phyloP scores from a whole-genome alignment of 2,888 invertebrate species.

The Cactoblastis cactorum region DNA sequence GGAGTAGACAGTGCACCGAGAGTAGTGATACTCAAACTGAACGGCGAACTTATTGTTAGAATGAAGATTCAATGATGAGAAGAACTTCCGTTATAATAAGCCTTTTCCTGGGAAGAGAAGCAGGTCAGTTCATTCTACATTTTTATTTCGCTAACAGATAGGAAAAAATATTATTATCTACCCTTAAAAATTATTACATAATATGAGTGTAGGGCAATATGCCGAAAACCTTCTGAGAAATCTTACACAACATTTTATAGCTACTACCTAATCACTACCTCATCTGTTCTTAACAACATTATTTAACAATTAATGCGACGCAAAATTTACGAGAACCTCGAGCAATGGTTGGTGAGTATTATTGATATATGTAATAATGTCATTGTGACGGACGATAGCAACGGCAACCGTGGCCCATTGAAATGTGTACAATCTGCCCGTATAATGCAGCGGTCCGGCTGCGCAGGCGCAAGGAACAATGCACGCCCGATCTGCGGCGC shows the following conservation, averaged over 20 bases:
- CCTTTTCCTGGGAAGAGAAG: too few relatives aligned
- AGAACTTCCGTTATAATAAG: too few relatives aligned
- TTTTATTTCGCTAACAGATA: too few relatives aligned
- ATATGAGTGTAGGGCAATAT: not conserved
- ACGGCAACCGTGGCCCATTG: conserved; percentile 72
- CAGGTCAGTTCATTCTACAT: too few relatives aligned
- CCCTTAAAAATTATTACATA: too few relatives aligned
- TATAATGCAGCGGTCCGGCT: conserved; percentile 63
- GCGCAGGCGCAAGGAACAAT: conserved; percentile 61
- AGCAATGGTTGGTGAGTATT: conserved; percentile 55
- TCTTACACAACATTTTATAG: not conserved
- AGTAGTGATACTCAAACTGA: too few relatives aligned
- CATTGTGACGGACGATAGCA: conserved; percentile 68
- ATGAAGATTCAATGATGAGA: too few relatives aligned
- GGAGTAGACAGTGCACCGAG: too few relatives aligned
- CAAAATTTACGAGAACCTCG: conserved; percentile 65
- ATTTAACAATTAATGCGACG: conserved; percentile 49
- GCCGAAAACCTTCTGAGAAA: conserved; percentile 3
- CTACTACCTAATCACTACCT: conserved; percentile 17
- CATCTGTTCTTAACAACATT: conserved; percentile 34
- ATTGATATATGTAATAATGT: conserved; percentile 75
- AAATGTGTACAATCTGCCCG: conserved; percentile 75
- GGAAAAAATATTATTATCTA: too few relatives aligned
- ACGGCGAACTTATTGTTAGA: too few relatives aligned
- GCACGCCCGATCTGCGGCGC: conserved; percentile 49